A percentile compares a stretch with the other conserved stretches of the same genome.
These are phyloP conservation scores for Kryphioiulus occultus DNA, from an alignment of 2,888 invertebrate genomes.

Conservation along the genomic window DNA sequence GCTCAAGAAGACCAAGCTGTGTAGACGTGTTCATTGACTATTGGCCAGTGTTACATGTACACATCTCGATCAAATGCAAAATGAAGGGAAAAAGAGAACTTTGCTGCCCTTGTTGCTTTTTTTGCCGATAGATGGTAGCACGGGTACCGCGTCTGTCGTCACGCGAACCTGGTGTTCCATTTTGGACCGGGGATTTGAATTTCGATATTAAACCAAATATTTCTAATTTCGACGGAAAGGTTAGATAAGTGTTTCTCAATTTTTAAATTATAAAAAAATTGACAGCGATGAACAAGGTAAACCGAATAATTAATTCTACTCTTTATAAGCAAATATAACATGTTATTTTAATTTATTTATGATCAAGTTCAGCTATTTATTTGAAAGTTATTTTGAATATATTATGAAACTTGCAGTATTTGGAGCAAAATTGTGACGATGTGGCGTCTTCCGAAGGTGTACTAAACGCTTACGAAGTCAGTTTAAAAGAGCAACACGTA, in stretches of 20 bases:
- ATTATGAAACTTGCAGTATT: not conserved
- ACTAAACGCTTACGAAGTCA: not conserved
- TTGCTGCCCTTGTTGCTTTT: not conserved
- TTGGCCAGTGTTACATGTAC: not conserved
- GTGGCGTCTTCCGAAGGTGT: not conserved
- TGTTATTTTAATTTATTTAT: too few species aligned
- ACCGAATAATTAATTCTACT: not conserved
- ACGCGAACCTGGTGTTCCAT: not conserved
- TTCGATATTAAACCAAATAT: not conserved
- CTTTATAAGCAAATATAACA: not conserved
- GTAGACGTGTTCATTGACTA: constrained; percentile 41
- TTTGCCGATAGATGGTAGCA: not conserved
- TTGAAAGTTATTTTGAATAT: not conserved
- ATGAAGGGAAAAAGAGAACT: not conserved
- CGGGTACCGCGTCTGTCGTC: not conserved
- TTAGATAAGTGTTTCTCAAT: not conserved
- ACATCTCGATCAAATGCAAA: not conserved
- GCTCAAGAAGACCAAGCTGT: not conserved
- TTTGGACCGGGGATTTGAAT: not conserved
- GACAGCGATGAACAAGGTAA: not conserved
- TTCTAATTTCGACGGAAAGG: not conserved
- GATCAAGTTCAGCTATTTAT: not conserved
- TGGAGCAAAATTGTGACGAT: not conserved
- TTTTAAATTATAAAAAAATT: not conserved
- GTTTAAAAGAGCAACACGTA: not conserved